Base-by-base conservation (phyloP, 2,888 invertebrate species). In the Sepiola atlantica region DNA sequence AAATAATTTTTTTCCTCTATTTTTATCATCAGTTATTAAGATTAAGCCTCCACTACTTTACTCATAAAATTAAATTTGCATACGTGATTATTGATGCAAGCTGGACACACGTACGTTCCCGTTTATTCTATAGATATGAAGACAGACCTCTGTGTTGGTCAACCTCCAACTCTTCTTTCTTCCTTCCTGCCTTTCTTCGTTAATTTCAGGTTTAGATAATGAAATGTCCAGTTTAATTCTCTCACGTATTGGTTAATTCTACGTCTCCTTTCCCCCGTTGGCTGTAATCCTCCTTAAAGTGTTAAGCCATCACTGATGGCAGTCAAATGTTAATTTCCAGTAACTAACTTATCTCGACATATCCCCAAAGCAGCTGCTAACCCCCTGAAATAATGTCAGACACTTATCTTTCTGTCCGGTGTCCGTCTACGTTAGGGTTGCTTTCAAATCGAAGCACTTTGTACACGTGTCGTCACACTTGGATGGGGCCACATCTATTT, bases 151-250 rank as follows among this genome's bases (percentile, higher is more conserved):
- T 77, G n/a, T 77, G 28, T 77, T 77, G 28, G 28, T 24, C 24
- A 77, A 28, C 77, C n/a, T n/a, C 28, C 77, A 45, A 45, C 45
- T 45, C 45, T 77, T 28, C 24, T n/a, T 16, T 77, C 4, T n/a
- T n/a, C n/a, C 16, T 12, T 18, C n/a, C 16, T 8, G 14, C n/a
- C 18, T 32, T 4, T 12, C 28, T 77, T 77, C 6, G 16, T 77
- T n/a, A 77, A n/a, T n/a, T 77, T 77, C 32, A 32, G 32, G n/a
- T 77, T 32, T 16, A n/a, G 77, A 32, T 77, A 77, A 77, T 77
- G 77, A 77, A 77, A 77, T 77, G 77, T 77, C 77, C 77, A 77
- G n/a, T 32, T n/a, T n/a, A 77, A 77, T 77, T 77, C 77, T 77
- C 77, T 16, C 4, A 77, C n/a, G 77, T 32, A 77, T 77, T 77